Percentiles rank a stretch among this genome's conserved stretches.
These are phyloP conservation scores for Lamprologus speciosus DNA, from an alignment of 2,113 vertebrate genomes.

Conservation along the genomic window DNA sequence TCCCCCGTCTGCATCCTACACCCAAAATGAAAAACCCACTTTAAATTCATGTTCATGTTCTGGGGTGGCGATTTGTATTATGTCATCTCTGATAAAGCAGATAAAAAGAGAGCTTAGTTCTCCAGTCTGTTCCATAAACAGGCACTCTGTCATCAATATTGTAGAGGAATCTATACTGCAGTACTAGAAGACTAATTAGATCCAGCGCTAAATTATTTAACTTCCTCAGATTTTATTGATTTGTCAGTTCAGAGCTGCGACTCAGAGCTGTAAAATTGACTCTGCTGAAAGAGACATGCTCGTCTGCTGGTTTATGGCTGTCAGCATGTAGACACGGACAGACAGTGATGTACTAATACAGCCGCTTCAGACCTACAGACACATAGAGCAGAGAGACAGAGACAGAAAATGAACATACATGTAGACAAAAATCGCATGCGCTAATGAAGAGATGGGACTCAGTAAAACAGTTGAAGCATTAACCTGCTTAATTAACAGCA, in stretches of 20 bases:
- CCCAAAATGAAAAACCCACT: not conserved
- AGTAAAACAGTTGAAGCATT: constrained; percentile 4
- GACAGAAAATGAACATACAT: not conserved
- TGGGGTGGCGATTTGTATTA: constrained; percentile 13
- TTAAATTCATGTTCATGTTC: not conserved
- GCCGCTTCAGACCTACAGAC: not conserved
- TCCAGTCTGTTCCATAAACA: constrained; percentile 67
- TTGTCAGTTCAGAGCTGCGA: constrained; percentile 88
- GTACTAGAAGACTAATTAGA: constrained; percentile 99
- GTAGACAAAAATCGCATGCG: not conserved
- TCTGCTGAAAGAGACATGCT: constrained; percentile 81
- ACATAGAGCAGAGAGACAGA: not conserved
- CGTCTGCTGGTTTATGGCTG: constrained; percentile 68
- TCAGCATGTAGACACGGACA: constrained; percentile 30
- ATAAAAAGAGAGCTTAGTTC: constrained; percentile 19
- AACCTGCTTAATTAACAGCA: constrained; percentile 46
- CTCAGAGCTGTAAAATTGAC: constrained; percentile 97
- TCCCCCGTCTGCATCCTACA: not conserved
- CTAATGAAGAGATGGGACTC: constrained; percentile 1
- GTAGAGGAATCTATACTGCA: constrained; percentile 92
- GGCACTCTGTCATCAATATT: constrained; percentile 93
- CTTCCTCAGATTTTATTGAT: constrained; percentile 99
- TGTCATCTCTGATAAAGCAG: constrained; percentile 14
- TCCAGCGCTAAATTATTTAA: constrained; percentile 99
- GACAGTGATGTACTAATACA: constrained; percentile 39